phyloP scores from a whole-genome alignment of 1,140 invertebrate species.

The Caerostris darwini region DNA sequence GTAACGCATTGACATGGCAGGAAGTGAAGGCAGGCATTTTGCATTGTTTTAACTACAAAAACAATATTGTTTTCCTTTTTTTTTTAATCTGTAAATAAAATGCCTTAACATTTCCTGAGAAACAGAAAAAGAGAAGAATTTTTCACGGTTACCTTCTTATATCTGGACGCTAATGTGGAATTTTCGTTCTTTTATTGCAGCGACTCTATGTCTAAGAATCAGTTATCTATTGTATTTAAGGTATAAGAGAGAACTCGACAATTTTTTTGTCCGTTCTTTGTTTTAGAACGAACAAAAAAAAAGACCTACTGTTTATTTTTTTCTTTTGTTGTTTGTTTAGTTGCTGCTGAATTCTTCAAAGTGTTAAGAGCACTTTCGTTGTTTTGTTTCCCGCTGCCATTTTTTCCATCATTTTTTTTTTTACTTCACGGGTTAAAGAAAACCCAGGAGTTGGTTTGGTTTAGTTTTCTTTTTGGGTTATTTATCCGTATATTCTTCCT shows the following conservation, averaged over 20 bases:
- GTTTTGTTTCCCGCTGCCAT: background rate
- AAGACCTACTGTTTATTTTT: slow-evolving; percentile 33
- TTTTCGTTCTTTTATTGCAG: background rate
- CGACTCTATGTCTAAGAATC: background rate
- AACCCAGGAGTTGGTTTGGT: background rate
- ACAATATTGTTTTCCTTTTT: background rate
- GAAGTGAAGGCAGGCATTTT: too few relatives aligned
- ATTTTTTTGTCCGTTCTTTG: background rate
- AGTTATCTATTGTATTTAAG: slow-evolving; percentile 46
- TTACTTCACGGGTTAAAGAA: background rate
- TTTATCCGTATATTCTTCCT: slow-evolving; percentile 42
- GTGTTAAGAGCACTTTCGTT: slow-evolving; percentile 44
- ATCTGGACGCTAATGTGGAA: background rate
- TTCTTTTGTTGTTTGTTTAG: slow-evolving; percentile 27
- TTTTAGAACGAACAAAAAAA: background rate
- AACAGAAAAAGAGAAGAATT: background rate
- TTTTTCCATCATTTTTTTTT: background rate
- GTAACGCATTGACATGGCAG: too few relatives aligned
- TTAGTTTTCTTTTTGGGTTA: slow-evolving; percentile 11
- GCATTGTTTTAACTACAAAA: background rate
- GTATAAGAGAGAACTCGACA: background rate
- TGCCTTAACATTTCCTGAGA: background rate
- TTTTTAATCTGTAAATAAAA: slow-evolving; percentile 5
- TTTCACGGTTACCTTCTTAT: background rate
- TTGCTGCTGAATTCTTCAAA: slow-evolving; percentile 44